Conservation (phyloP, 2,797 vertebrate genomes). For the Ctenopoma kingsleyae region DNA sequence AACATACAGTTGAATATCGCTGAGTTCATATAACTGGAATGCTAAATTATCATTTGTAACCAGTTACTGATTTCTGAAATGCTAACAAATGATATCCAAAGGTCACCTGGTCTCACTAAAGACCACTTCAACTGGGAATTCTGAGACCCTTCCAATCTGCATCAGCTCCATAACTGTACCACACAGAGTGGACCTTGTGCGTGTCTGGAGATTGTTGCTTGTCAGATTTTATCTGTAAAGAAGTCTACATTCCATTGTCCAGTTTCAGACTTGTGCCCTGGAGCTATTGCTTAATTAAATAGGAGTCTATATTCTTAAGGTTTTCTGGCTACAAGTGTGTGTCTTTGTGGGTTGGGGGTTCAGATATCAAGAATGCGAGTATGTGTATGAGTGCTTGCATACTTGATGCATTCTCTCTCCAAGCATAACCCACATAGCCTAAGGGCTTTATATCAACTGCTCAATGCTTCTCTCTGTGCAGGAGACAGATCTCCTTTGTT, state of each 20-base stretch:
- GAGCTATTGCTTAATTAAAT: constrained; percentile 62
- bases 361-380: constrained; percentile 17
- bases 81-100: constrained; percentile 32
- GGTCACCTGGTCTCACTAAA: constrained; percentile 30
- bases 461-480: constrained; percentile 48
- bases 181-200: constrained; percentile 25
- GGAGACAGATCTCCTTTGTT: constrained; percentile 47
- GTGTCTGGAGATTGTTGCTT: constrained; percentile 29
- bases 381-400: constrained; percentile 25
- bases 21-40: constrained; percentile 14
- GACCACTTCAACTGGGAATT: constrained; percentile 11
- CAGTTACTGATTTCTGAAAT: constrained; percentile 32
- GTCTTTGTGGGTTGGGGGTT: constrained; percentile 29
- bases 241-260: constrained; percentile 69
- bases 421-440: constrained; percentile 36
- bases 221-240: constrained; percentile 62
- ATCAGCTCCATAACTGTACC: background rate
- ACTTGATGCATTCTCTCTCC: constrained; percentile 45
- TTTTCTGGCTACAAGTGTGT: constrained; percentile 31
- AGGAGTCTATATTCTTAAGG: constrained; percentile 59
- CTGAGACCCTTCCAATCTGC: constrained; percentile 27
- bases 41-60: constrained; percentile 36
- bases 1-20: background rate
- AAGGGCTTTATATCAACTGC: constrained; percentile 38
- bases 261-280: constrained; percentile 42